Evolutionary conservation across 2,888 invertebrate genomes (phyloP), one percentile per base, ranked within the genome.

Genomic region (Lasioglossum calceatum): DNA sequence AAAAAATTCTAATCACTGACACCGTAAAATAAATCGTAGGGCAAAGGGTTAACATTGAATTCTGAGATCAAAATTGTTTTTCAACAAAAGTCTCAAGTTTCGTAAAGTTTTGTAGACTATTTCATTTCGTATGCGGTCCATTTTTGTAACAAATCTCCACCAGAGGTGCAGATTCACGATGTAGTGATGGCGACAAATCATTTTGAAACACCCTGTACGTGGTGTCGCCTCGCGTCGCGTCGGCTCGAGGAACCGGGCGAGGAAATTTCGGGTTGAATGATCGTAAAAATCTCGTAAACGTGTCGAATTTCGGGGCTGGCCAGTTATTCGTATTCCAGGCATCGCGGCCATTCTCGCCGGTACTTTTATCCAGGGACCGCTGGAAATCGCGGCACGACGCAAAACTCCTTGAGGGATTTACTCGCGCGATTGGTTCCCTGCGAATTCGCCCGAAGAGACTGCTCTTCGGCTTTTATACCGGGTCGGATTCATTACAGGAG

Each of bases 211-310:
- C 44, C 44, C 12, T 44, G n/a, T 10, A n/a, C 4, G 12, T 10
- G 12, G n/a, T 10, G 8, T 54, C 54, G 23, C 23, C 4, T 47
- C 47, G 23, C n/a, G 54, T 58, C n/a, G 54, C 42, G 16, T 19
- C n/a, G n/a, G 42, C 12, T 64, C 64, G 27, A 32, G 7, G 32
- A 32, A 7, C 32, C 16, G 32, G 58, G n/a, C 54, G 71, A 44
- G 47, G 32, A 71, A 77, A 70, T 74, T 80, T 82, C n/a, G 70
- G 77, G 77, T 77, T 67, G 77, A 77, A 71, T 36, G 64, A 4
- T 82, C 82, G 77, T 82, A 85, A 85, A 80, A 80, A 75, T 50
- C 64, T 80, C 77, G 85, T 71, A 74, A 85, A 77, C 44, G 77
- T 32, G 32, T 71, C 32, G 82, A 85, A 77, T 75, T 82, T 79